These are phyloP conservation scores for Burhinus bistriatus DNA, from an alignment of 2,113 vertebrate genomes.

Conservation along the genomic window DNA sequence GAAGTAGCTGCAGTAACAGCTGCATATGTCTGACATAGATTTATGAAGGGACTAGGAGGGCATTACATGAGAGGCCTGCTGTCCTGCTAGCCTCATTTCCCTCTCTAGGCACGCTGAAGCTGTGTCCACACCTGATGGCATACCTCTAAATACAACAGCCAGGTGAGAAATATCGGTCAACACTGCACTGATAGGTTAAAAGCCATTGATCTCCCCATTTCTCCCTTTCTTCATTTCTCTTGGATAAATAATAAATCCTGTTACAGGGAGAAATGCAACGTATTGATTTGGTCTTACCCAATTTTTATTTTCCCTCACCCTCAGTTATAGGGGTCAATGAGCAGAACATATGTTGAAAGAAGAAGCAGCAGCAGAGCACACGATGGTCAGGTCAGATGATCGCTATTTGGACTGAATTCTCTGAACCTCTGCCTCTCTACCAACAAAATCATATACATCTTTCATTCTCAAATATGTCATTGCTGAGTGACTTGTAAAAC, in stretches of 20 bases:
- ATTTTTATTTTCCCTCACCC: not conserved
- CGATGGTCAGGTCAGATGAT: constrained; percentile 13
- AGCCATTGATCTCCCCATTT: not conserved
- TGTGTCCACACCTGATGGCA: not conserved
- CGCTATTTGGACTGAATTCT: constrained; percentile 34
- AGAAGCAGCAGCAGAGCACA: not conserved
- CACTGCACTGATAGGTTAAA: not conserved
- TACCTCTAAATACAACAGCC: not conserved
- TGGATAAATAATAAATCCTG: not conserved
- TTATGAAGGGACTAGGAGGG: not conserved
- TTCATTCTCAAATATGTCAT: constrained; percentile 44
- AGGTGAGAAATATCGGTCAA: not conserved
- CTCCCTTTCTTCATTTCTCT: not conserved
- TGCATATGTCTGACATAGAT: not conserved
- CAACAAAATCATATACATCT: constrained; percentile 41
- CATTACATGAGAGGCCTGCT: not conserved
- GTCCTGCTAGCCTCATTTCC: not conserved
- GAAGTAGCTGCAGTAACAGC: not conserved
- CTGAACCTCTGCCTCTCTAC: constrained; percentile 46
- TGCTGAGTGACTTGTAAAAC: not conserved
- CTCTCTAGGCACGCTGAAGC: not conserved
- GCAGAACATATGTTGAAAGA: not conserved
- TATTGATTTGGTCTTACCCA: not conserved
- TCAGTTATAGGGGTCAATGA: not conserved
- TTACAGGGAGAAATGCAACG: not conserved